A percentile compares a stretch with the other conserved stretches of the same genome.
phyloP scores from a whole-genome alignment of 2,113 vertebrate genomes.

The Lagopus muta region DNA sequence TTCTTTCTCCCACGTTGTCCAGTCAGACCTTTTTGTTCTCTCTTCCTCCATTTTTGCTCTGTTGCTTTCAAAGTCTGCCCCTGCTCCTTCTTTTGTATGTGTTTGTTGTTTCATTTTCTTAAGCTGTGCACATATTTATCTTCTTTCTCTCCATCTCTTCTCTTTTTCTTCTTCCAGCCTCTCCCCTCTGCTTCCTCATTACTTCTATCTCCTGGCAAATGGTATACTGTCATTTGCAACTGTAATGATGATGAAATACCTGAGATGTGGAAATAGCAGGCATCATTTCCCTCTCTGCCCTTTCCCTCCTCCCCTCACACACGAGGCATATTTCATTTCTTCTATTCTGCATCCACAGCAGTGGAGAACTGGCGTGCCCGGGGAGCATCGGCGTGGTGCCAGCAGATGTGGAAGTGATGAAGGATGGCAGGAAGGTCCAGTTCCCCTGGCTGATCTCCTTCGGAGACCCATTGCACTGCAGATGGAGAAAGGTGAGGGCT shows the following conservation, averaged over 20 bases:
- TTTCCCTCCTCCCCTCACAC: not conserved
- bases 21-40: not conserved
- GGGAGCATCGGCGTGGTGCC: fast-evolving
- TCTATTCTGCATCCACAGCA: not conserved
- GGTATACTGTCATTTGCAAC: constrained; percentile 4
- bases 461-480: not conserved
- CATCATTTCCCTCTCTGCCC: not conserved
- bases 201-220: not conserved
- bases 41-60: not conserved
- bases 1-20: not conserved
- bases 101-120: not conserved
- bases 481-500: constrained; percentile 34
- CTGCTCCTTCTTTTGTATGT: not conserved
- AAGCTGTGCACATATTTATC: not conserved
- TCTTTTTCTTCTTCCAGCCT: not conserved
- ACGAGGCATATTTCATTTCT: constrained; percentile 13
- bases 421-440: not conserved
- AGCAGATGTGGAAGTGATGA: not conserved
- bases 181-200: not conserved
- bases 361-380: not conserved
- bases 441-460: not conserved
- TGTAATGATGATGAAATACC: constrained; percentile 13
- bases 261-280: not conserved
- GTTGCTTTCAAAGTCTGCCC: not conserved
- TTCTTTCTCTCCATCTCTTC: not conserved